Conservation (phyloP, 2,797 vertebrate species). For the Geotrypetes seraphini region DNA sequence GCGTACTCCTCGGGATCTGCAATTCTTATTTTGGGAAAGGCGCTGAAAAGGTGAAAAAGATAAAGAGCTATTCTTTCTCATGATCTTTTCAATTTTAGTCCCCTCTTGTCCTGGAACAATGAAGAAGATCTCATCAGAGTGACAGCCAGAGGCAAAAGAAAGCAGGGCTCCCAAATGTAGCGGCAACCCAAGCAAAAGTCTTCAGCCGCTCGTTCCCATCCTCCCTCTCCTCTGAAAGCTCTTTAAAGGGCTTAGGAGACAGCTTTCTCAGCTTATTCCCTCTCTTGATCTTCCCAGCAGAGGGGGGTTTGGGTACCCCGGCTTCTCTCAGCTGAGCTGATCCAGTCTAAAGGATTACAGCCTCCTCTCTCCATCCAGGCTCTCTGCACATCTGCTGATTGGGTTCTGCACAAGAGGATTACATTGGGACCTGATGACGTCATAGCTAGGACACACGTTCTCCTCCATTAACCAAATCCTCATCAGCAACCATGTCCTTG, state of each 20-base stretch:
- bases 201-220: conserved; percentile 19
- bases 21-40: no score
- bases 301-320: conserved; percentile 51
- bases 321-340: conserved; percentile 60
- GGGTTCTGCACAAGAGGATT: conserved; percentile 89
- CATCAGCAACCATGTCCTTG: conserved; percentile 96
- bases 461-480: conserved; percentile 86
- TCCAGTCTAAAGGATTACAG: no score
- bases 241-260: conserved; percentile 51
- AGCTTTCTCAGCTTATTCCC: conserved; percentile 60
- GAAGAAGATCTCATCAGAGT: background rate
- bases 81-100: background rate
- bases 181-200: conserved; percentile 1
- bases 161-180: no score
- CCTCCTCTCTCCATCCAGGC: conserved; percentile 55
- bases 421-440: conserved; percentile 96
- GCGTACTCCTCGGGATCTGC: no score
- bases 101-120: background rate
- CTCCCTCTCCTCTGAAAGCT: conserved; percentile 53
- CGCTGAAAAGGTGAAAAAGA: no score
- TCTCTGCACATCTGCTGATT: conserved; percentile 79
- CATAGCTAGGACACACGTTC: conserved; percentile 80
- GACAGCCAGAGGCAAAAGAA: no score
- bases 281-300: conserved; percentile 57
- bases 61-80: no score